Evolutionary conservation across 2,113 vertebrate species (phyloP).

Genomic region (Hydrolagus affinis): DNA sequence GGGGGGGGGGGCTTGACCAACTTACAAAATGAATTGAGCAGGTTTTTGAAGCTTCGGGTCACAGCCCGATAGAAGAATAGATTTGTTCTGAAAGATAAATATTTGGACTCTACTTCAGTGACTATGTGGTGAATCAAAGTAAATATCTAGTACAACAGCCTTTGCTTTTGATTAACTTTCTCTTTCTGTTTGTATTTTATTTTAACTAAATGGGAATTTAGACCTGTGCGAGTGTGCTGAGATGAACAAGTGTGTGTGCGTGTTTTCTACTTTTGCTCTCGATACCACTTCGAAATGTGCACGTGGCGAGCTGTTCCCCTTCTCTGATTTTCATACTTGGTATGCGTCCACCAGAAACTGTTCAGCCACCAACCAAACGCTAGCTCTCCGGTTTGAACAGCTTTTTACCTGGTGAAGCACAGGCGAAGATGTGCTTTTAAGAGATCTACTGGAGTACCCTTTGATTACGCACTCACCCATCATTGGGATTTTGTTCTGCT

Average conservation of each 20-base stretch:
- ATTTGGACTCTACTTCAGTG: slow-evolving; percentile 2
- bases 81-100: slow-evolving; percentile 11
- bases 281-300: slow-evolving; percentile 1
- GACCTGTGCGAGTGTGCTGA: background rate
- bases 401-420: background rate
- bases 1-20: background rate
- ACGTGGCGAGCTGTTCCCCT: background rate
- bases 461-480: background rate
- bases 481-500: background rate
- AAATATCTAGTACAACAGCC: slow-evolving; percentile 22
- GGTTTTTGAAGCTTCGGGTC: slow-evolving; percentile 9
- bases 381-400: background rate
- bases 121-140: slow-evolving; percentile 27
- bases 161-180: slow-evolving; percentile 3
- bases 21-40: background rate
- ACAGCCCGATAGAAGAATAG: background rate
- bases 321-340: background rate
- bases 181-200: slow-evolving; percentile 4
- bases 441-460: slow-evolving; percentile 1
- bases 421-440: background rate
- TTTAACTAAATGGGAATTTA: slow-evolving; percentile 16
- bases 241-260: slow-evolving; percentile 24
- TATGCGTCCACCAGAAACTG: background rate
- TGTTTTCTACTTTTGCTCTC: background rate
- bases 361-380: background rate